phyloP scores from a whole-genome alignment of 2,113 vertebrate genomes.

The Hippopotamus amphibius region DNA sequence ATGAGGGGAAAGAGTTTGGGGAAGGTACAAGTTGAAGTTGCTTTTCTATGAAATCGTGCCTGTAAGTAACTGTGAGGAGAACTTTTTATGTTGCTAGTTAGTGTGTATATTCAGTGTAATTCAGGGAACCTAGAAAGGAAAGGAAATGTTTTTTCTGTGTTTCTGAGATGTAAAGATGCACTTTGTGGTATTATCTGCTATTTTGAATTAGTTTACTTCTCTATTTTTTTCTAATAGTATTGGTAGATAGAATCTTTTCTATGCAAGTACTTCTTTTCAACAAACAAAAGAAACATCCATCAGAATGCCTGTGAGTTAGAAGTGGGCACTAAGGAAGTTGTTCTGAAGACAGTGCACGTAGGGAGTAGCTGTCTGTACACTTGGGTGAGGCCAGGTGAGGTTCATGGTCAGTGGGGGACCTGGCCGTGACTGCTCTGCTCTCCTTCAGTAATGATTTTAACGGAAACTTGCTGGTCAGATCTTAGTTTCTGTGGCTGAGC shows the following conservation, averaged over 20 bases:
- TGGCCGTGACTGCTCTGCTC: not conserved
- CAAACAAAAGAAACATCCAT: not conserved
- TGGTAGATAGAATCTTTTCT: not conserved
- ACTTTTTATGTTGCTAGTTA: not conserved
- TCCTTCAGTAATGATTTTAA: not conserved
- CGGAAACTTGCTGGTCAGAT: not conserved
- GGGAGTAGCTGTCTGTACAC: accelerated
- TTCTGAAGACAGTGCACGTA: accelerated
- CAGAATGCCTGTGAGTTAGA: not conserved
- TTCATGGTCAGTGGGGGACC: accelerated
- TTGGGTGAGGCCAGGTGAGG: accelerated
- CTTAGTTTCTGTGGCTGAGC: constrained; percentile 5
- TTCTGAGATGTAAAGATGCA: not conserved
- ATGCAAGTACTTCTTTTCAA: not conserved
- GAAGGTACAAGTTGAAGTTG: not conserved
- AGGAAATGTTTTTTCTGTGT: not conserved
- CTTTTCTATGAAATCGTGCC: not conserved
- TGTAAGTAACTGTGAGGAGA: not conserved
- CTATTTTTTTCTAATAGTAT: not conserved
- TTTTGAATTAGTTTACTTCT: not conserved
- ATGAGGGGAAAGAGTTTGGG: not conserved
- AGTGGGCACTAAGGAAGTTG: not conserved
- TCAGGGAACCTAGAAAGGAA: not conserved
- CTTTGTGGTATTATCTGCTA: not conserved
- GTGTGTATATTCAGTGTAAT: not conserved